Evolutionary conservation across 2,888 invertebrate species (phyloP).

Genomic region (Meloe dianella): DNA sequence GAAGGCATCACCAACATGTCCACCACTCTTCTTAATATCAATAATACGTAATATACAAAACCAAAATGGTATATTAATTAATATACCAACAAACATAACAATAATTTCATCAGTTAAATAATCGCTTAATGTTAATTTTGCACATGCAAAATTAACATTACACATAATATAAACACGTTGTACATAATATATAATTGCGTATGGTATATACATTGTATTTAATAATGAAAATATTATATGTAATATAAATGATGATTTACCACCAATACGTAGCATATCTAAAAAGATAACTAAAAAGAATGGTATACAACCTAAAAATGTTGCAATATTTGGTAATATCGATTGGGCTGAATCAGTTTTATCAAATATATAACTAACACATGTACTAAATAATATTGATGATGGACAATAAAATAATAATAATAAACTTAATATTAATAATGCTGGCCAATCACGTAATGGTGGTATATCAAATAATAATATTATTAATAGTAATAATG

Average conservation of each 20-base stretch:
- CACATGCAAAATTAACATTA: conserved; percentile 71
- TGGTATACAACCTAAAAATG: conserved; percentile 76
- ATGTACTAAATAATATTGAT: conserved; percentile 77
- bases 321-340: conserved; percentile 77
- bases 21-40: conserved; percentile 73
- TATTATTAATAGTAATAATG: conserved; percentile 69
- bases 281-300: conserved; percentile 74
- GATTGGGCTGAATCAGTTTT: conserved; percentile 84
- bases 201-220: conserved; percentile 82
- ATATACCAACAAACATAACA: conserved; percentile 69
- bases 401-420: conserved; percentile 76
- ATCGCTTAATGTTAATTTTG: conserved; percentile 66
- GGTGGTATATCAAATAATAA: conserved; percentile 74
- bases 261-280: conserved; percentile 74
- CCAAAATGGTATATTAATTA: conserved; percentile 73
- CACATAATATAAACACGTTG: conserved; percentile 78
- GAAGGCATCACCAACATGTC: conserved; percentile 63
- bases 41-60: conserved; percentile 68
- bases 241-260: conserved; percentile 70
- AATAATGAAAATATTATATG: conserved; percentile 76
- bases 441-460: conserved; percentile 71
- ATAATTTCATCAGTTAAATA: conserved; percentile 77
- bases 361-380: conserved; percentile 80
- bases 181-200: conserved; percentile 82
- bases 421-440: conserved; percentile 70